A percentile compares a stretch with the other conserved stretches of the same genome.
These are phyloP conservation scores for Caenorhabditis sp. DNA, from an alignment of 2,888 invertebrate species.

Conservation along the genomic window DNA sequence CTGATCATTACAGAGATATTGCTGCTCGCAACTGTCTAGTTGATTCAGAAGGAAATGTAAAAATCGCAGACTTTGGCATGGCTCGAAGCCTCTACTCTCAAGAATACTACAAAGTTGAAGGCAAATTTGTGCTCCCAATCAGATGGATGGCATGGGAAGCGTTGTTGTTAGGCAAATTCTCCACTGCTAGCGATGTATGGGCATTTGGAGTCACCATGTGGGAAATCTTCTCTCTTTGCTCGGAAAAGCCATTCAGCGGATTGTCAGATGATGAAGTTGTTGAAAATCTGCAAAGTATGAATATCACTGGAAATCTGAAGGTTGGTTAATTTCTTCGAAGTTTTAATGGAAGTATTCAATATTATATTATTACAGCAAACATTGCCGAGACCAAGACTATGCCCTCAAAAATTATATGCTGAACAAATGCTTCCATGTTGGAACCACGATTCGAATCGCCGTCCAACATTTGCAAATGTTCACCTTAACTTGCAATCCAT, in stretches of 20 bases:
- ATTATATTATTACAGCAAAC: slow-evolving; percentile 49
- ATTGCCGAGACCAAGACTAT: slow-evolving; percentile 43
- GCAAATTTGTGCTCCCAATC: slow-evolving; percentile 80
- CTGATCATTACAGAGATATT: slow-evolving; percentile 47
- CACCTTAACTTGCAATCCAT: slow-evolving; percentile 60
- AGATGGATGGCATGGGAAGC: slow-evolving; percentile 73
- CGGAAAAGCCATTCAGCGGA: slow-evolving; percentile 82
- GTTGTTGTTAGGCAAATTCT: slow-evolving; percentile 78
- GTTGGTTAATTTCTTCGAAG: slow-evolving; percentile 17
- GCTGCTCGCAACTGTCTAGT: slow-evolving; percentile 87
- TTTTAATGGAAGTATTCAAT: neutral
- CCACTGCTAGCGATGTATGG: slow-evolving; percentile 88
- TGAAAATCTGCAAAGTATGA: slow-evolving; percentile 77
- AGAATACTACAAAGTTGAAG: slow-evolving; percentile 86
- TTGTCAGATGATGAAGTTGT: slow-evolving; percentile 83
- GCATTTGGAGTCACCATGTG: slow-evolving; percentile 87
- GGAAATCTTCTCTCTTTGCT: slow-evolving; percentile 84
- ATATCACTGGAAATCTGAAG: slow-evolving; percentile 41
- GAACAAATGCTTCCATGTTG: slow-evolving; percentile 56
- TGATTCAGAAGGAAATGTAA: slow-evolving; percentile 78
- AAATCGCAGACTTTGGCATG: slow-evolving; percentile 81
- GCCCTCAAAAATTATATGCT: slow-evolving; percentile 48
- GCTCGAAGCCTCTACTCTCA: slow-evolving; percentile 82
- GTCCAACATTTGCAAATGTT: slow-evolving; percentile 59
- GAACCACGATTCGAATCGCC: slow-evolving; percentile 38